Evolutionary conservation across 2,888 invertebrate species (phyloP).

Genomic region (Spodoptera picta): DNA sequence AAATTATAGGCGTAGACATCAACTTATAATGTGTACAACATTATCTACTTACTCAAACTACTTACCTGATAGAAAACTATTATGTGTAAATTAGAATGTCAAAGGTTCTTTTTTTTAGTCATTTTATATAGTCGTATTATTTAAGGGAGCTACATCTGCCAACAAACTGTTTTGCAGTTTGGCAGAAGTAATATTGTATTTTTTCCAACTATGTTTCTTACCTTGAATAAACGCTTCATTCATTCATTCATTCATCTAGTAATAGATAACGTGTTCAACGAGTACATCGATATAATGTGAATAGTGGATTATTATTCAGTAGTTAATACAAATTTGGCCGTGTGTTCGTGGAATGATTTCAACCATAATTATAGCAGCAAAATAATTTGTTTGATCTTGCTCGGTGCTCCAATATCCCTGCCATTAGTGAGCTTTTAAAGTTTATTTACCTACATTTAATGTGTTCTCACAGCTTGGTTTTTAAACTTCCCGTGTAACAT

Average conservation of each 20-base stretch:
- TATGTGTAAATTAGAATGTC: too few relatives aligned
- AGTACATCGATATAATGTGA: conserved; percentile 33
- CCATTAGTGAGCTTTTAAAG: conserved; percentile 20
- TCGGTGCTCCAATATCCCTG: conserved; percentile 23
- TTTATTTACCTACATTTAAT: conserved; percentile 30
- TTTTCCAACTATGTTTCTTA: too few relatives aligned
- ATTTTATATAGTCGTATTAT: too few relatives aligned
- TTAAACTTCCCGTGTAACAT: conserved; percentile 10
- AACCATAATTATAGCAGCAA: conserved; percentile 39
- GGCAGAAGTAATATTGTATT: too few relatives aligned
- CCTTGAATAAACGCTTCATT: too few relatives aligned
- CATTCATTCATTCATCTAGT: too few relatives aligned
- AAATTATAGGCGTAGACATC: conserved; percentile 45
- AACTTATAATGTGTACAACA: conserved; percentile 47
- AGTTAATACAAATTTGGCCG: conserved; percentile 39
- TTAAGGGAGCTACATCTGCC: too few relatives aligned
- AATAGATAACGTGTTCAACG: conserved; percentile 42
- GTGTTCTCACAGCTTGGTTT: conserved; percentile 9
- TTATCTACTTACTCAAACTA: too few relatives aligned
- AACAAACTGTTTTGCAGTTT: too few relatives aligned
- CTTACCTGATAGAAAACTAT: too few relatives aligned
- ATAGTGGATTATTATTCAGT: conserved; percentile 49
- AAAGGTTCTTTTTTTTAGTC: too few relatives aligned
- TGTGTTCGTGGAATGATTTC: conserved; percentile 41
- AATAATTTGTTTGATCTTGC: conserved; percentile 45